Base-by-base conservation (phyloP, 2,113 vertebrate species). In the Edolisoma coerulescens region DNA sequence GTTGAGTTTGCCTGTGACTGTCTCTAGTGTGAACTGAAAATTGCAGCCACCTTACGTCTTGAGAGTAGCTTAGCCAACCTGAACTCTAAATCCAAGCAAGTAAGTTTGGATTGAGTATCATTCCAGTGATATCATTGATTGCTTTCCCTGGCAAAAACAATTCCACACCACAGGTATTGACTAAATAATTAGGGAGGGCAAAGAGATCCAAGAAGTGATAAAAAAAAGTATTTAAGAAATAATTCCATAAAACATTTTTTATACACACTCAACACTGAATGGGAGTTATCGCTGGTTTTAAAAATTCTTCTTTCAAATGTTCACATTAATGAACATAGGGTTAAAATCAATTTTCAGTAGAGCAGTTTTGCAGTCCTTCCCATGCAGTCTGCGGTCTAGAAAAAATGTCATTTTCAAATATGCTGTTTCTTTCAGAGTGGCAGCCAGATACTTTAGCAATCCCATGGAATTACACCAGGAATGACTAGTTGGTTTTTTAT, bases 401-500 rank as follows among this genome's bases (percentile, higher is more conserved):
- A 41, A 90, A 94, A 77, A 53, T 0, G 1, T 32, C 3, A 18
- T 52, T 78, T 93, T 59, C 69, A 87, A 84, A 74, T 14, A 45
- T 16, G 11, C 22, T 10, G 54, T 89, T 89, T 71, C 27, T 73
- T 26, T 75, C 47, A 60, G 35, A 35, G 18, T 53, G 20, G 30
- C 76, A 90, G 85, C 15, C 49, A 60, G 49, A 56, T 74, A 88
- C 35, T 32, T 92, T 84, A 73, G 30, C 4, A 14, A 64, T 82
- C 15, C 4, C 60, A 42, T 35, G 30, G 61, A 93, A 87, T 47
- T 90, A 35, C 54, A 77, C 24, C 39, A 92, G 81, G 56, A 96
- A 95, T 75, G 35, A 65, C 45, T 68, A 35, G 83, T 86, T 93
- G 41, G 64, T 97, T 96, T 91, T 87, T 90, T 61, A 95, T 96